phyloP scores from a whole-genome alignment of 1,140 invertebrate genomes.

The Cyrtorhinus lividipennis region DNA sequence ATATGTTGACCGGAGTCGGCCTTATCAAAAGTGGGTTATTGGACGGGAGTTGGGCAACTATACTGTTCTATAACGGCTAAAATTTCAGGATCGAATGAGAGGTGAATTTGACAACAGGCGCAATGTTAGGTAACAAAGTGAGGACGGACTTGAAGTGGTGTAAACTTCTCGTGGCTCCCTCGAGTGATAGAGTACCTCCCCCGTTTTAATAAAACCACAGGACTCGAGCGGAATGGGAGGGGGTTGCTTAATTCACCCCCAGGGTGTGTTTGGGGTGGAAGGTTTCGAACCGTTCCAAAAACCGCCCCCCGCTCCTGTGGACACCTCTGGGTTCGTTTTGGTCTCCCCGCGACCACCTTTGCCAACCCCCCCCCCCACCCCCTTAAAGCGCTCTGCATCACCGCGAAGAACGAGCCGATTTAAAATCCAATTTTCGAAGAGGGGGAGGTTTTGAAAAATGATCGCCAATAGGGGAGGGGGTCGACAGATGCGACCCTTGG shows the following conservation, averaged over 20 bases:
- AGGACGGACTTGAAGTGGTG: background rate
- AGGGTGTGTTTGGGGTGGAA: background rate
- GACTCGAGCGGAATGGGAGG: background rate
- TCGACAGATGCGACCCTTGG: background rate
- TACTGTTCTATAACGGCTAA: too few relatives aligned
- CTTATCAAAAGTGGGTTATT: too few relatives aligned
- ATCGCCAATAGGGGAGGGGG: background rate
- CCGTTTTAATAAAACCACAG: background rate
- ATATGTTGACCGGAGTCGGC: too few relatives aligned
- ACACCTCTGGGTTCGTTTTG: background rate
- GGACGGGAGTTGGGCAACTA: too few relatives aligned
- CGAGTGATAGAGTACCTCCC: background rate
- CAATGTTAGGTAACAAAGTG: background rate
- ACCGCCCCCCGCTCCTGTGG: background rate
- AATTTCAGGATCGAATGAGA: too few relatives aligned
- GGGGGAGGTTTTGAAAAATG: background rate
- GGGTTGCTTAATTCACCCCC: background rate
- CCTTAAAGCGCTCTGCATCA: background rate
- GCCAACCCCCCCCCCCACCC: background rate
- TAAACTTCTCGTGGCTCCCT: background rate
- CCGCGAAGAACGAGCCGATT: background rate
- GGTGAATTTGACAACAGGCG: background rate
- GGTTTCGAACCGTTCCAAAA: background rate
- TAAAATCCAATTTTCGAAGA: background rate
- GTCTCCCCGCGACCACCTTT: background rate